Base-by-base conservation (phyloP, 2,797 vertebrate genomes). In the Argentina silus region DNA sequence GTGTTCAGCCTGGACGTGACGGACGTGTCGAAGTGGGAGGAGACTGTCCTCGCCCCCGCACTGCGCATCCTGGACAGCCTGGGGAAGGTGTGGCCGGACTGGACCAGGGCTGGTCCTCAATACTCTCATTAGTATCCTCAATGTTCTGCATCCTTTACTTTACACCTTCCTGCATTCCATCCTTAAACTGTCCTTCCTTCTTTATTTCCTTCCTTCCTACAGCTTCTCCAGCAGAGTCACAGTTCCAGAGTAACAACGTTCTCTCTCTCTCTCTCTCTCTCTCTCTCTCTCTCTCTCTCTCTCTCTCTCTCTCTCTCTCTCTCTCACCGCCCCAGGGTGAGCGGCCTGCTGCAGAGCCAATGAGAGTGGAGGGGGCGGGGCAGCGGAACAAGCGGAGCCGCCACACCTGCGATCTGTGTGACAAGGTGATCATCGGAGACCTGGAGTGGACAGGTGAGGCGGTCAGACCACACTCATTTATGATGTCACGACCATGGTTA, bases 1-100 rank as follows among this genome's bases (percentile, higher is more conserved):
- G 94, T 99, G 56, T 99, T 94, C 15, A 93, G 94, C 75, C 86
- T 99, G 92, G 95, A 98, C 81, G 97, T 96, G 80, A 96, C 96
- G 0, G 95, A 98, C 66, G 71, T 92, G 62, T 93, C 93, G 0
- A 78, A 80, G 21, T 99, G 98, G 98, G 95, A 97, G 74, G 93
- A 97, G 83, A 89, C 86, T 4, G 96, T 96, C 82, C 92, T 99
- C 77, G 86, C 90, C 78, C 96, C 97, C 81, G 97, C 97, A 71
- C 83, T 98, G 88, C 92, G 94, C 88, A 96, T 99, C 43, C 91
- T 99, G 83, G 92, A 92, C 72, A 94, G 95, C 82, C 95, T 97
- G 80, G 88, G 94, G 72, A 95, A 98, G 97, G 98, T 98, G 91
- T 73, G 87, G 82, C 78, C 43, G 68, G 8, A 15, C n/a, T 27